Evolutionary conservation across 2,888 invertebrate genomes (phyloP), one percentile per base, ranked within the genome.

Genomic region (Galerucella pusilla): DNA sequence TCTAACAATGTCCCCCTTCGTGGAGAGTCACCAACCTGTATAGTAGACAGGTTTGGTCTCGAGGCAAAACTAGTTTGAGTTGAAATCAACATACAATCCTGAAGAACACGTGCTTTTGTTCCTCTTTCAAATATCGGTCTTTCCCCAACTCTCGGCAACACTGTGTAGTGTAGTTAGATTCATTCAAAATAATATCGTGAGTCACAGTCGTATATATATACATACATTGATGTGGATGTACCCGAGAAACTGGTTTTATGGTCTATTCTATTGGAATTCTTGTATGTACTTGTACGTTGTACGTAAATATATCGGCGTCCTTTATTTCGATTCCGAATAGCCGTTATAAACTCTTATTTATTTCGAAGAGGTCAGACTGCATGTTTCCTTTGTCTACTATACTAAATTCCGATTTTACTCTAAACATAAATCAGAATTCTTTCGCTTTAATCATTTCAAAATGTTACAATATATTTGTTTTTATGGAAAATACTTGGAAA

Each of bases 231-330:
- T 52, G 54, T 67, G 67, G 67, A 67, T 66, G 66, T 20, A 16
- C 28, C 54, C 52, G 20, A 70, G 52, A 54, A 70, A 70, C 70
- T 64, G 70, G 70, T 70, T 70, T 70, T 70, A 35, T 45, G 20
- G 64, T 16, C 42, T 64, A 64, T 63, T 70, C 63, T 63, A 25
- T 61, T 60, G 12, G 61, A 61, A 61, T 61, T 69, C 69, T 46
- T 69, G 69, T 69, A 60, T 69, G 35, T 69, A 69, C 69, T 69
- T 69, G 69, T 63, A 9, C 12, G 42, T 28, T 35, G 35, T 35
- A 35, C 35, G 35, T 35, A 42, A 10, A 63, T 63, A 42, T 68
- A 63, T 63, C 69, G 61, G 61, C 61, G 49, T 69, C 49, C 49
- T 63, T 69, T 61, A 63, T 63, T 63, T 63, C 63, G 63, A 63